Evolutionary conservation across 2,888 invertebrate genomes (phyloP).

Genomic region (Drosophila recens): DNA sequence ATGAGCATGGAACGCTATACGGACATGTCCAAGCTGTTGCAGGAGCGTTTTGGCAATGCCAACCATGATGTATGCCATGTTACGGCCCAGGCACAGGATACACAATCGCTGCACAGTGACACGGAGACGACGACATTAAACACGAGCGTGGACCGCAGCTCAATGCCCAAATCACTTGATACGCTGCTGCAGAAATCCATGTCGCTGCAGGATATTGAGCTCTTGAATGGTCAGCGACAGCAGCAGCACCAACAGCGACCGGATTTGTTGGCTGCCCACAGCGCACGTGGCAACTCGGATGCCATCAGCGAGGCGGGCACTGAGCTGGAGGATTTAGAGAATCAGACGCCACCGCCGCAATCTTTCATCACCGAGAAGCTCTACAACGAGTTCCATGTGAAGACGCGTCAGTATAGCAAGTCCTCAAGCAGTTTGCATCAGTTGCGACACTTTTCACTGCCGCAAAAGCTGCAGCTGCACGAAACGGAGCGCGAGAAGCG

Average conservation of each 20-base stretch:
- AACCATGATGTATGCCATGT: constrained; percentile 15
- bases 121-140: constrained; percentile 76
- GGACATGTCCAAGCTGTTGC: constrained; percentile 90
- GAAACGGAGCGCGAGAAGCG: constrained; percentile 84
- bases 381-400: constrained; percentile 90
- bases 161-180: constrained; percentile 65
- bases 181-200: constrained; percentile 83
- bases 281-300: constrained; percentile 53
- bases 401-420: constrained; percentile 89
- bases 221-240: constrained; percentile 74
- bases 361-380: constrained; percentile 90
- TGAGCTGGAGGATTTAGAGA: constrained; percentile 82
- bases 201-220: constrained; percentile 84
- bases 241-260: constrained; percentile 77
- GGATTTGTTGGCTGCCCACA: constrained; percentile 79
- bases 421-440: constrained; percentile 88
- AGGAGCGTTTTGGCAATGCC: constrained; percentile 88
- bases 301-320: constrained; percentile 83
- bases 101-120: constrained; percentile 63
- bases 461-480: constrained; percentile 86
- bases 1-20: constrained; percentile 90
- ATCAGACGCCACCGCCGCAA: constrained; percentile 86
- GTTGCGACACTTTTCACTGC: constrained; percentile 83
- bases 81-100: constrained; percentile 21
- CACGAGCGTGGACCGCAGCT: constrained; percentile 73